Percentiles rank a stretch among this genome's conserved stretches.
These are phyloP conservation scores for Microplitis manilae DNA, from an alignment of 2,888 invertebrate species.

Conservation along the genomic window DNA sequence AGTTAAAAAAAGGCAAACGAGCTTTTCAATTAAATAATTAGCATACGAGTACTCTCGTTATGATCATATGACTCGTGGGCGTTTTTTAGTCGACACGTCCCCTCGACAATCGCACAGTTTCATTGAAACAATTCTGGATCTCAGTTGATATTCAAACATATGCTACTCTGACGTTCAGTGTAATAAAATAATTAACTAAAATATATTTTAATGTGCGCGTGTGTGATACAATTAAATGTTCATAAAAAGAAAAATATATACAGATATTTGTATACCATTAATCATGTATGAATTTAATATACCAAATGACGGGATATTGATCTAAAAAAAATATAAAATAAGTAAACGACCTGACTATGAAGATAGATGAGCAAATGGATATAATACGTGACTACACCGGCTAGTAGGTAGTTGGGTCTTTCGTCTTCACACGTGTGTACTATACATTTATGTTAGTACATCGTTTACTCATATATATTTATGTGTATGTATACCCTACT, in stretches of 20 bases:
- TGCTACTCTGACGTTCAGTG: neutral
- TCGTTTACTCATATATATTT: too few relatives aligned
- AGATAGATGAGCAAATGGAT: neutral
- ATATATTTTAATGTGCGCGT: neutral
- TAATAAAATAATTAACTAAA: neutral
- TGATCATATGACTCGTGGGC: conserved; percentile 29
- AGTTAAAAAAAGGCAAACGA: conserved; percentile 14
- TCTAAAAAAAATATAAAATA: neutral
- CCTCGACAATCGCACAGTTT: conserved; percentile 11
- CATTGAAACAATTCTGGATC: conserved; percentile 23
- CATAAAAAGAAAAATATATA: too few relatives aligned
- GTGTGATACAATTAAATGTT: neutral
- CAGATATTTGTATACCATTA: neutral
- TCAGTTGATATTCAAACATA: neutral
- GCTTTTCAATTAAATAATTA: conserved; percentile 28
- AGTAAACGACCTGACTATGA: neutral
- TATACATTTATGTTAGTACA: neutral
- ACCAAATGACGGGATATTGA: neutral
- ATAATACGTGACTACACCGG: neutral
- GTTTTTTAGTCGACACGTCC: conserved; percentile 21
- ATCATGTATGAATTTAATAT: neutral
- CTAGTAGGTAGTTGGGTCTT: neutral
- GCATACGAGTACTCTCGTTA: conserved; percentile 8
- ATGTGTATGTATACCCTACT: neutral
- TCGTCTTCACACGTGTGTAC: neutral